These are phyloP conservation scores for Rhopalosiphum nymphaeae DNA, from an alignment of 2,888 invertebrate species.

Conservation along the genomic window DNA sequence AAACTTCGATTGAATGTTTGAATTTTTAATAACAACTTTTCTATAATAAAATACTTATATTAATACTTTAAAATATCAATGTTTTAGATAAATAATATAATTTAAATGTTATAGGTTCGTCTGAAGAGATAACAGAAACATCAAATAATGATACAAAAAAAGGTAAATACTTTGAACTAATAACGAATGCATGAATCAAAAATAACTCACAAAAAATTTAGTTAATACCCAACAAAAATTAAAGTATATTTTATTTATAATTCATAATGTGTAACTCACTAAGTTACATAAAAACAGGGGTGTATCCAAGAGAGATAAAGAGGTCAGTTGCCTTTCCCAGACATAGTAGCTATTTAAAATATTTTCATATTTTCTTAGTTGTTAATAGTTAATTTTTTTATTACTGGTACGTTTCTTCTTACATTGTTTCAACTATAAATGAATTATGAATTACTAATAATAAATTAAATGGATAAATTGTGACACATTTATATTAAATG, in stretches of 20 bases:
- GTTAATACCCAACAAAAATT: neutral
- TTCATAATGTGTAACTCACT: neutral
- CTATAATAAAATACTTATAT: neutral
- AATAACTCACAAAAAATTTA: neutral
- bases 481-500: neutral
- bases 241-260: neutral
- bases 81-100: neutral
- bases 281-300: neutral
- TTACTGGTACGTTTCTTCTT: neutral
- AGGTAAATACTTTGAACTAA: constrained; percentile 40
- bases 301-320: neutral
- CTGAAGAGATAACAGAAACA: constrained; percentile 31
- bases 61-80: neutral
- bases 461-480: neutral
- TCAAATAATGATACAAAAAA: constrained; percentile 22
- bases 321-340: neutral
- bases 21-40: neutral
- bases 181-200: constrained; percentile 29
- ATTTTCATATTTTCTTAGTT: neutral
- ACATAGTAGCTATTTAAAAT: neutral
- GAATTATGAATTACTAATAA: neutral
- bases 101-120: constrained; percentile 49
- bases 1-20: neutral
- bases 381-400: neutral
- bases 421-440: neutral